phyloP scores from a whole-genome alignment of 2,888 invertebrate species.

The Oscheius sp. region DNA sequence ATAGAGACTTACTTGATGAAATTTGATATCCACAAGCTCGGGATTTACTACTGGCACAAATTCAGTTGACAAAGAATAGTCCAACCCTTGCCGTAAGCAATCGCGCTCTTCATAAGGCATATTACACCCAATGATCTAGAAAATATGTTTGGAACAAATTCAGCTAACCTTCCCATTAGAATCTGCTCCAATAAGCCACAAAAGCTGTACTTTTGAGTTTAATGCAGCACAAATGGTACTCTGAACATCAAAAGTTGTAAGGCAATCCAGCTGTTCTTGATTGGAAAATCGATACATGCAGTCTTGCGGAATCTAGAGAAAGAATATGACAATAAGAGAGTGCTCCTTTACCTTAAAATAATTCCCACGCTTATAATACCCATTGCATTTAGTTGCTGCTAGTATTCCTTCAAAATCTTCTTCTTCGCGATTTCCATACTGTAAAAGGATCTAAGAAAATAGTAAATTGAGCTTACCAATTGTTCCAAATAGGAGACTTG shows the following conservation, averaged over 20 bases:
- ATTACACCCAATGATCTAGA: conserved; percentile 1
- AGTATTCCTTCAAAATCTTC: neutral
- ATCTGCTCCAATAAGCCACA: conserved; percentile 16
- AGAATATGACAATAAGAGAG: neutral
- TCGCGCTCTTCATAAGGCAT: conserved; percentile 1
- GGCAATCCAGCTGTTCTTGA: neutral
- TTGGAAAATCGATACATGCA: neutral
- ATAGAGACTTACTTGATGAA: neutral
- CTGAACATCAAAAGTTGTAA: conserved; percentile 10
- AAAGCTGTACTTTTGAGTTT: neutral
- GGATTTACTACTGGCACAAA: neutral
- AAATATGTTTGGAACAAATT: neutral
- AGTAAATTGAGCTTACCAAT: neutral
- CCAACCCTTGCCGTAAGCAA: conserved; percentile 2
- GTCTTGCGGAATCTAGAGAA: neutral
- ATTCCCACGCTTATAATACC: neutral
- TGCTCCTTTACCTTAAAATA: neutral
- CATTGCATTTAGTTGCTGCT: neutral
- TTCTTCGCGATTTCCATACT: neutral
- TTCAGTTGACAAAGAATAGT: neutral
- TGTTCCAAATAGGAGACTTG: neutral
- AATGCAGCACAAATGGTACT: conserved; percentile 2
- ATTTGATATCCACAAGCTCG: neutral
- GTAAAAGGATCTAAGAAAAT: neutral
- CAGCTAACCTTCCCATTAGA: neutral